A percentile compares a stretch with the other conserved stretches of the same genome.
These are phyloP conservation scores for Zoanthus sociatus DNA, from an alignment of 92 coral and sea anemone genomes.

Conservation along the genomic window DNA sequence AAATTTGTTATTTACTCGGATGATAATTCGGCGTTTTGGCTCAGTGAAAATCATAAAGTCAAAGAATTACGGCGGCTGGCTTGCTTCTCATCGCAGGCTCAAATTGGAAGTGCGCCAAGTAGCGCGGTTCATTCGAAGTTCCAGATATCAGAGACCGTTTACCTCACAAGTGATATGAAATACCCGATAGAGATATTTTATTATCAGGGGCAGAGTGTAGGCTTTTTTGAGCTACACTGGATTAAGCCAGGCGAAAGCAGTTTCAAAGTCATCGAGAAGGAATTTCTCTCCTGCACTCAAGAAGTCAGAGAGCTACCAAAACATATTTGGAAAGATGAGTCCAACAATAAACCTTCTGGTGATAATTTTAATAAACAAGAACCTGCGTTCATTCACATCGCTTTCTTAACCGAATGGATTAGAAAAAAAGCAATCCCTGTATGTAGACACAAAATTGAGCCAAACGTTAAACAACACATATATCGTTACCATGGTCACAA, in stretches of 20 bases:
- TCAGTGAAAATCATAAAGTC: constrained; percentile 41
- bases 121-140: constrained; percentile 46
- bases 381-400: constrained; percentile 59
- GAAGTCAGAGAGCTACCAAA: constrained; percentile 8
- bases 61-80: constrained; percentile 53
- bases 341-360: background rate
- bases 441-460: constrained; percentile 56
- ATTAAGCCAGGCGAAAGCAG: constrained; percentile 68
- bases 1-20: constrained; percentile 73
- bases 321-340: constrained; percentile 2
- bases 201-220: constrained; percentile 54
- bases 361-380: background rate
- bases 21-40: constrained; percentile 84
- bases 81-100: constrained; percentile 50
- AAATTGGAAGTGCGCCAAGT: constrained; percentile 64
- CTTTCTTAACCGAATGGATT: constrained; percentile 73
- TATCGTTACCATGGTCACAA: constrained; percentile 55
- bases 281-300: constrained; percentile 47
- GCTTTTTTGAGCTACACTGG: constrained; percentile 77
- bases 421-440: constrained; percentile 57
- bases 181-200: constrained; percentile 78
- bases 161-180: constrained; percentile 48
- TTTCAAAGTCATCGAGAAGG: constrained; percentile 53
- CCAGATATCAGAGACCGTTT: constrained; percentile 62
- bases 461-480: constrained; percentile 27